Percentiles rank a stretch among this genome's conserved stretches.
phyloP scores from a whole-genome alignment of 2,888 invertebrate genomes.

The Onchidella celtica region DNA sequence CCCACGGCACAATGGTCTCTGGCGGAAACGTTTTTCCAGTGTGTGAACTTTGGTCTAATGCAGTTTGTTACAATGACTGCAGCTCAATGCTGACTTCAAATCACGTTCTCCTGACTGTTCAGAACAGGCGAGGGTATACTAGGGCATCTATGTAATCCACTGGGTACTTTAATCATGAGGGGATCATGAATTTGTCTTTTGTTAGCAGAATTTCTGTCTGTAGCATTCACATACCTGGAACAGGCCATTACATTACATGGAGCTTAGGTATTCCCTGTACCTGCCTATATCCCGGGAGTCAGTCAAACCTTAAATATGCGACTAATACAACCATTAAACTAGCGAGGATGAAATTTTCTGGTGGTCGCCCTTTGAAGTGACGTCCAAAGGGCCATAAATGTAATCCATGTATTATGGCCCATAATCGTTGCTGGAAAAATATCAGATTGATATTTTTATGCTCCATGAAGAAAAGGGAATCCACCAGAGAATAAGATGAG shows the following conservation, averaged over 20 bases:
- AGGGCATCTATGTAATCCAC: too few species aligned
- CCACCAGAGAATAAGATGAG: not conserved
- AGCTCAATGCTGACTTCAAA: not conserved
- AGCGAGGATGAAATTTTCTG: too few species aligned
- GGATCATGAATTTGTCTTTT: too few species aligned
- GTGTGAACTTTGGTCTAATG: too few species aligned
- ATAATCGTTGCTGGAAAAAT: not conserved
- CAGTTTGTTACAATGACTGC: not conserved
- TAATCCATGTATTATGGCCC: not conserved
- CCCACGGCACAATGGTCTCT: too few species aligned
- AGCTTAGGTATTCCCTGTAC: not conserved
- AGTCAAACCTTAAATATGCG: not conserved
- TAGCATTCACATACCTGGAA: not conserved
- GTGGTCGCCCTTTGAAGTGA: not conserved
- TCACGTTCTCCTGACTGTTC: too few species aligned
- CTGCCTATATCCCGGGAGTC: not conserved
- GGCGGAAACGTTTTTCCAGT: too few species aligned
- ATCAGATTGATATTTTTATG: not conserved
- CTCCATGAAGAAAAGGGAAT: not conserved
- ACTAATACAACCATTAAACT: too few species aligned
- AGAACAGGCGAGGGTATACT: too few species aligned
- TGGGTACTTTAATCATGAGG: too few species aligned
- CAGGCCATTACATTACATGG: not conserved
- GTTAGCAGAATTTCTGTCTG: too few species aligned
- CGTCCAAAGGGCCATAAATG: not conserved